phyloP scores from a whole-genome alignment of 2,113 vertebrate species.

The Apteryx owenii region DNA sequence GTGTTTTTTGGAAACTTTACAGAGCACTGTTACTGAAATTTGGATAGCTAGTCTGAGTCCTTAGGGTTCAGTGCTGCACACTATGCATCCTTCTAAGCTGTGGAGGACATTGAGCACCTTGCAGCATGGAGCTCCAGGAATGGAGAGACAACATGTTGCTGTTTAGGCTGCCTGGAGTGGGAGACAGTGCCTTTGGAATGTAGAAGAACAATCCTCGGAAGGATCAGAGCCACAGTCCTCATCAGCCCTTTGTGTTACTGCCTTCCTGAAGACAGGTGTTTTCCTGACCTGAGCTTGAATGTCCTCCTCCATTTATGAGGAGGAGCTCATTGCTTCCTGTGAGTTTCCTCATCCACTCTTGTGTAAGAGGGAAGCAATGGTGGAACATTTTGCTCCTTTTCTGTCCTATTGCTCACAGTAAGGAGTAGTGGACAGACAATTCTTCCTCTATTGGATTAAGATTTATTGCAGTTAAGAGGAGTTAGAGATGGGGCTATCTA shows the following conservation, averaged over 20 bases:
- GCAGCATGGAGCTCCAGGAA: neutral
- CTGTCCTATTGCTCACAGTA: neutral
- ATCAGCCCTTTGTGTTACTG: neutral
- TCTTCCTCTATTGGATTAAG: neutral
- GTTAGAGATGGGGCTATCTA: neutral
- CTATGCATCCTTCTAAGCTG: neutral
- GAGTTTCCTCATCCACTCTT: neutral
- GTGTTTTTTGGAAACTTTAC: neutral
- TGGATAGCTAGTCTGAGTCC: neutral
- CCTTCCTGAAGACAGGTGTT: neutral
- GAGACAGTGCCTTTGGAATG: neutral
- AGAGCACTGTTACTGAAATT: neutral
- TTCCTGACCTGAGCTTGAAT: neutral
- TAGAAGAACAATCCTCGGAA: neutral
- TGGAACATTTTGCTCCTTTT: neutral
- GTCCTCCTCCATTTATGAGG: neutral
- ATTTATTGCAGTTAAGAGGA: neutral
- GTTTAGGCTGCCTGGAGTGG: neutral
- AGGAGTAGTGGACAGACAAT: neutral
- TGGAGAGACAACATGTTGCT: fast-evolving
- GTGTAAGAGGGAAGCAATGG: neutral
- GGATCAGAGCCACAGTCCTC: neutral
- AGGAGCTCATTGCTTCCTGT: neutral
- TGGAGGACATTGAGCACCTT: neutral
- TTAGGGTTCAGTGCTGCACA: neutral